phyloP scores from a whole-genome alignment of 2,888 invertebrate species.

The Thera obeliscata region DNA sequence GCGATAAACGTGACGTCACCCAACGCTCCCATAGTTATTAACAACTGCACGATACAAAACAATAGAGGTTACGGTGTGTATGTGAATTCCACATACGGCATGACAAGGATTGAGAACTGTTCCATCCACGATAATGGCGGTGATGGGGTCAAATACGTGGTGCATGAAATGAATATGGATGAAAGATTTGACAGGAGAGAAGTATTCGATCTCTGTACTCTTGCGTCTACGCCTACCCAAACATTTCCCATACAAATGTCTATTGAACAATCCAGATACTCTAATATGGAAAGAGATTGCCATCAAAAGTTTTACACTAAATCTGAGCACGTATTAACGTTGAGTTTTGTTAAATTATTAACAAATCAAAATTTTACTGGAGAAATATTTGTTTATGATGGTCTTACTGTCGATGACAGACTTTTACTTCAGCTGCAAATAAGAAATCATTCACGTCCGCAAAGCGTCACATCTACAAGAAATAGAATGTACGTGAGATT shows the following conservation, averaged over 20 bases:
- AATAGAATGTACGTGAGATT: conserved; percentile 93
- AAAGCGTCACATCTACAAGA: conserved; percentile 92
- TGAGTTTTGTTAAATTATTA: conserved; percentile 92
- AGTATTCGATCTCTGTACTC: conserved; percentile 93
- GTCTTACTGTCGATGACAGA: conserved; percentile 88
- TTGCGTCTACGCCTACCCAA: conserved; percentile 92
- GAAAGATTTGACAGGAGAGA: conserved; percentile 90
- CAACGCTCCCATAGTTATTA: conserved; percentile 91
- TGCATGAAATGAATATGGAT: conserved; percentile 91
- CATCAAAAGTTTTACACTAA: conserved; percentile 91
- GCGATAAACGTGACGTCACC: conserved; percentile 95
- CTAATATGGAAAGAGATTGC: conserved; percentile 88
- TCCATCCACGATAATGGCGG: conserved; percentile 93
- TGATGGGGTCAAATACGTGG: conserved; percentile 94
- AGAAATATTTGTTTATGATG: conserved; percentile 91
- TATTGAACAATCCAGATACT: conserved; percentile 91
- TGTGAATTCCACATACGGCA: conserved; percentile 94
- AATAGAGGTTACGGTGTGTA: conserved; percentile 95
- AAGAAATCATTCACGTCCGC: conserved; percentile 93
- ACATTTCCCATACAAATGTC: conserved; percentile 94
- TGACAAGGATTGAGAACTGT: conserved; percentile 91
- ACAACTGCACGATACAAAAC: conserved; percentile 92
- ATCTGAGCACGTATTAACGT: conserved; percentile 91
- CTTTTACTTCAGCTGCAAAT: conserved; percentile 89
- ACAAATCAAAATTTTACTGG: conserved; percentile 91